Evolutionary conservation across 2,888 invertebrate species (phyloP).

Genomic region (Leptura quadrifasciata): DNA sequence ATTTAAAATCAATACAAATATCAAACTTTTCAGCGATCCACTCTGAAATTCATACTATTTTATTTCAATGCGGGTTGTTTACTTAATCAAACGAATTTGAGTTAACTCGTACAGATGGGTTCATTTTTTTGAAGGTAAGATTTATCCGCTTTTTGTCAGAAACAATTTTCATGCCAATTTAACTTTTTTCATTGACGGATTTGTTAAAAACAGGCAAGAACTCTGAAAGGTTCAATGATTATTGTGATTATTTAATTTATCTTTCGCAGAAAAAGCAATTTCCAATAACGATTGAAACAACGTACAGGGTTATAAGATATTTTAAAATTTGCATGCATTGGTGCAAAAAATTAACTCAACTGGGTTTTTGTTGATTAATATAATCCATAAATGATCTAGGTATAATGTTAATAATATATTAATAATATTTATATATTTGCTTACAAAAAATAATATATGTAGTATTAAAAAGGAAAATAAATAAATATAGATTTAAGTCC

Average conservation of each 20-base stretch:
- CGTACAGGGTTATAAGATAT: background rate
- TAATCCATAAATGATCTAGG: too few species aligned
- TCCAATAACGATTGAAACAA: background rate
- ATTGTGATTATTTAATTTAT: conserved; percentile 7
- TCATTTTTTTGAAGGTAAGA: conserved; percentile 13
- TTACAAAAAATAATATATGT: too few species aligned
- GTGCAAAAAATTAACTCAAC: too few species aligned
- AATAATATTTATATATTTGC: too few species aligned
- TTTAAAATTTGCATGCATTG: too few species aligned
- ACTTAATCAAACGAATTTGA: conserved; percentile 22
- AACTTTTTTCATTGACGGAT: conserved; percentile 2
- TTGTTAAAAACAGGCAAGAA: conserved; percentile 1
- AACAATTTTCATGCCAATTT: conserved; percentile 4
- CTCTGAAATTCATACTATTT: conserved; percentile 52
- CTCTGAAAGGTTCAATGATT: conserved; percentile 2
- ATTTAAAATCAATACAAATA: conserved; percentile 57
- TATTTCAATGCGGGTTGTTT: conserved; percentile 55
- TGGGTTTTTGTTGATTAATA: too few species aligned
- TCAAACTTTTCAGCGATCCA: conserved; percentile 54
- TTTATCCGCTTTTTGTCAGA: conserved; percentile 3
- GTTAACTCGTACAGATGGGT: conserved; percentile 5
- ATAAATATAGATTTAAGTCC: too few species aligned
- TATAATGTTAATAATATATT: too few species aligned
- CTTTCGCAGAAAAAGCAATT: background rate
- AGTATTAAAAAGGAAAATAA: too few species aligned